Base-by-base conservation (phyloP, 2,888 invertebrate genomes). In the Leuctra nigra region DNA sequence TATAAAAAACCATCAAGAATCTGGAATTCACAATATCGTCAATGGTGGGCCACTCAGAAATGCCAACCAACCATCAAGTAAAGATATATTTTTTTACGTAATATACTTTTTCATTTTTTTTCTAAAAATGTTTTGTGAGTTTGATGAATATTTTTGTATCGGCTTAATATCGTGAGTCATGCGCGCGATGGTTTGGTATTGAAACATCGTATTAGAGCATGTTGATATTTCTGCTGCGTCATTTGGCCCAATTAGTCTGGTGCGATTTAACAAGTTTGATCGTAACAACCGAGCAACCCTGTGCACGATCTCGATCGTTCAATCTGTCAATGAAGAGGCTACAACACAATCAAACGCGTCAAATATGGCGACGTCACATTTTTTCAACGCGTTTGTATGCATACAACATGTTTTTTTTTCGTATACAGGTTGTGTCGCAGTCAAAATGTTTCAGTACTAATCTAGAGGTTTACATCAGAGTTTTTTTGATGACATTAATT, bases 201-300 rank as follows among this genome's bases (percentile, higher is more conserved):
- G 63, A 66, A 63, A 64, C 63, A 62, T 63, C 66, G 64, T 64
- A 66, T 66, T 66, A 66, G 65, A 64, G 60, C 46, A 14, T 3
- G 33, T 55, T 46, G 50, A 29, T 13, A 60, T 61, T 64, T 63
- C 61, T 62, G 66, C 65, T 61, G 59, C 59, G 62, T 65, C 65
- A 65, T 61, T 35, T 63, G 62, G 61, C 63, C 63, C 65, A 64
- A 64, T 65, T 64, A 64, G 61, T 53, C 39, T 39, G 18, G 20
- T 35, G 18, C 4, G 18, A 18, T 48, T 9, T 29, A 11, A 29
- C n/a, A n/a, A n/a, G n/a, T n/a, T n/a, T n/a, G n/a, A n/a, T n/a
- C n/a, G n/a, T n/a, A n/a, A n/a, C n/a, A n/a, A n/a, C n/a, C n/a
- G n/a, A n/a, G n/a, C n/a, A n/a, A n/a, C n/a, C n/a, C n/a, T n/a